Percentiles rank a stretch among this genome's conserved stretches.
These are phyloP conservation scores for Psittacara wagleri DNA, from an alignment of 2,113 vertebrate genomes.

Conservation along the genomic window DNA sequence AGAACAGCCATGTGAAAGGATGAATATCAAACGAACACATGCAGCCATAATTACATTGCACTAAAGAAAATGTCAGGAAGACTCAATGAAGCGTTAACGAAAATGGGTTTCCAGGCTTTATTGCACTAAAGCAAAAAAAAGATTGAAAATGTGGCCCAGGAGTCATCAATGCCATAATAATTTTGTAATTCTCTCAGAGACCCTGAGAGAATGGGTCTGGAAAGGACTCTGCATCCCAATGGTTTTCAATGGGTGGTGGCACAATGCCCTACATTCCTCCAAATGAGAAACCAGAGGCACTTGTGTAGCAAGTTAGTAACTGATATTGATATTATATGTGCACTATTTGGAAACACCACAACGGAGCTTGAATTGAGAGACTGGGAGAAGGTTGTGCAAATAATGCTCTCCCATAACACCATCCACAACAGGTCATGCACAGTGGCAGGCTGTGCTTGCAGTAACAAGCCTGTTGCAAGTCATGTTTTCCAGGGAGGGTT, in stretches of 20 bases:
- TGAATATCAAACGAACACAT: not conserved
- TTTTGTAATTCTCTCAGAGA: not conserved
- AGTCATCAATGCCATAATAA: not conserved
- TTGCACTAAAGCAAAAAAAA: not conserved
- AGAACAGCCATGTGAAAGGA: not conserved
- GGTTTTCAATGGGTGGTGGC: not conserved
- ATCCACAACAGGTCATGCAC: rapidly evolving
- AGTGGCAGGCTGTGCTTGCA: not conserved
- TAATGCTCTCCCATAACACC: not conserved
- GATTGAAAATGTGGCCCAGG: not conserved
- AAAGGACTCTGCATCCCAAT: not conserved
- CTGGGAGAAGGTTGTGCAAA: not conserved
- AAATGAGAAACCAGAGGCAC: not conserved
- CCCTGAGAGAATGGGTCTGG: not conserved
- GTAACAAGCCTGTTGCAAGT: not conserved
- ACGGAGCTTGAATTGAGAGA: rapidly evolving
- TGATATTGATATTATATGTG: not conserved
- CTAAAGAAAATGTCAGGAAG: slow-evolving; percentile 20
- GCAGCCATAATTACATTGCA: not conserved
- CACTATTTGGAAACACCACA: not conserved
- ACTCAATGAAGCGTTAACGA: not conserved
- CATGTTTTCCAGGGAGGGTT: not conserved
- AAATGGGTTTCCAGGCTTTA: not conserved
- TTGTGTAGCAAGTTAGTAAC: not conserved
- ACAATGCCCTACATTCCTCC: not conserved